Conservation (phyloP, 35 echinoderm and acorn worm genomes). For the Ophioderma brevispina region DNA sequence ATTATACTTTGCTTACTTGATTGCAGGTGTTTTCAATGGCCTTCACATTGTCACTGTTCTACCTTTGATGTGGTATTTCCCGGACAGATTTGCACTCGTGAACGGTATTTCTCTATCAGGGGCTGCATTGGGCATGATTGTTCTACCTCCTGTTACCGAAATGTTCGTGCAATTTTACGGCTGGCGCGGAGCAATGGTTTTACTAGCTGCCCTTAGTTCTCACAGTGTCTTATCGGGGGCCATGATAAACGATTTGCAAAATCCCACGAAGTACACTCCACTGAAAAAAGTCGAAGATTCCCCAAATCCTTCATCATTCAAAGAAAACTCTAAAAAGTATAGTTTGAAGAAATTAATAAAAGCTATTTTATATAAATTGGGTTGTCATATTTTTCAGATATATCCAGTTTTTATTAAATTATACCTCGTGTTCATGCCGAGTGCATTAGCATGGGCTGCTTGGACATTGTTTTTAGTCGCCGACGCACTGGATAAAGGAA, state of each 20-base stretch:
- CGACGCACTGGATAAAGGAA: background rate
- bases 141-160: slow-evolving; percentile 6
- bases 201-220: background rate
- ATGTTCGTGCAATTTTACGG: slow-evolving; percentile 7
- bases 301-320: too few relatives aligned
- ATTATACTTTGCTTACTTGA: background rate
- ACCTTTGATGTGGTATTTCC: slow-evolving; percentile 24
- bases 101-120: slow-evolving; percentile 12
- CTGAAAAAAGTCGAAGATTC: too few relatives aligned
- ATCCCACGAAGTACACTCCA: background rate
- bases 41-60: background rate
- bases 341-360: background rate
- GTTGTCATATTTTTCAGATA: background rate
- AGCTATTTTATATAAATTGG: background rate
- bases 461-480: background rate
- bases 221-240: background rate
- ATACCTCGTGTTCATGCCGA: background rate
- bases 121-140: slow-evolving; percentile 20
- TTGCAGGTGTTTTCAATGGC: background rate
- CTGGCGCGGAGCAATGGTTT: background rate
- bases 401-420: background rate
- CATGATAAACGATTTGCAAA: background rate
- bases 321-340: background rate
- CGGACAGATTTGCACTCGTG: background rate
- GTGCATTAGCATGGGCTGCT: background rate